A percentile compares a stretch with the other conserved stretches of the same genome.
Conservation (phyloP, 2,113 vertebrate genomes). For the Leptobrachium ailaonicum region DNA sequence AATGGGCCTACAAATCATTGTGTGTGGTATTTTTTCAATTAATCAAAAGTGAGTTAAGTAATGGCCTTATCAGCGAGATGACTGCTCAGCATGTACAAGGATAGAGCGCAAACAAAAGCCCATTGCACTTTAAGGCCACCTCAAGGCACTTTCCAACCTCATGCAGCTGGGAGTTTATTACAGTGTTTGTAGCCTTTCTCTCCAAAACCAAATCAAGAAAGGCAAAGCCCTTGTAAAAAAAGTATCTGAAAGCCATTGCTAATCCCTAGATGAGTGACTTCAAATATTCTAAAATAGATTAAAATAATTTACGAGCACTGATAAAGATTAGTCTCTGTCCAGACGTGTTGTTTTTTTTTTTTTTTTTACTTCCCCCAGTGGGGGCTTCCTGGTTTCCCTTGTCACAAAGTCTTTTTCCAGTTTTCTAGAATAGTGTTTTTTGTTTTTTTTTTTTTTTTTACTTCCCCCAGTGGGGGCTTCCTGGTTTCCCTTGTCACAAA, state of each 20-base stretch:
- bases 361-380: no score
- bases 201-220: constrained; percentile 57
- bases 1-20: constrained; percentile 27
- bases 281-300: constrained; percentile 49
- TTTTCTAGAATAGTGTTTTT: no score
- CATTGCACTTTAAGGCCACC: constrained; percentile 54
- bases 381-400: background rate
- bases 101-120: constrained; percentile 11
- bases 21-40: constrained; percentile 53
- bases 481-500: no score
- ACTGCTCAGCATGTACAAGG: constrained; percentile 55
- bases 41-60: constrained; percentile 51
- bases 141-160: constrained; percentile 49
- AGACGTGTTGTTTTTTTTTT: background rate
- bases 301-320: constrained; percentile 49
- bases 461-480: background rate
- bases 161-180: constrained; percentile 56
- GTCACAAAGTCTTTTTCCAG: no score
- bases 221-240: constrained; percentile 60
- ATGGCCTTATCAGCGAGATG: constrained; percentile 53
- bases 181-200: constrained; percentile 56
- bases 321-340: constrained; percentile 54
- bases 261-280: constrained; percentile 58
- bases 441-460: no score
- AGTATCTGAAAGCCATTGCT: constrained; percentile 50